Evolutionary conservation across 2,888 invertebrate genomes (phyloP).

Genomic region (Galeopsomyia nigrocyanea): DNA sequence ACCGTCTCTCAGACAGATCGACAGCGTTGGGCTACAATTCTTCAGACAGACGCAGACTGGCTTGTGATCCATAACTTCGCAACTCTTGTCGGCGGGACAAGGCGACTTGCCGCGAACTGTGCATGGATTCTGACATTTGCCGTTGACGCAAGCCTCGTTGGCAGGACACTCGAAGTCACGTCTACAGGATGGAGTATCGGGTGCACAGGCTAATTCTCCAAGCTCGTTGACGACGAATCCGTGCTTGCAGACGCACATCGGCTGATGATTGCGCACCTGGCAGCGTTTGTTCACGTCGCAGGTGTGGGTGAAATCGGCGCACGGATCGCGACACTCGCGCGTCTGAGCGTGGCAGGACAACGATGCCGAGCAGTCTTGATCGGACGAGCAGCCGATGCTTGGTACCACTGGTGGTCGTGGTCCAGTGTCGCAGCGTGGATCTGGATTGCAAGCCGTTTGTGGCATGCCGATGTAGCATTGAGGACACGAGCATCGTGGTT

Average conservation of each 20-base stretch:
- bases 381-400: conserved; percentile 74
- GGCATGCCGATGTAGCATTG: conserved; percentile 90
- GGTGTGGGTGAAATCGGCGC: conserved; percentile 76
- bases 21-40: conserved; percentile 87
- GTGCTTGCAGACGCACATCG: conserved; percentile 90
- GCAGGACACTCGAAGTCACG: conserved; percentile 87
- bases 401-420: conserved; percentile 74
- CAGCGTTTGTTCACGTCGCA: conserved; percentile 89
- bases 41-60: conserved; percentile 89
- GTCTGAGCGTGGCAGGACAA: conserved; percentile 80
- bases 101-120: conserved; percentile 72
- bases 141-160: conserved; percentile 86
- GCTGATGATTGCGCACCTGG: conserved; percentile 86
- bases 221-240: conserved; percentile 90
- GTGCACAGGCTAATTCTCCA: conserved; percentile 89
- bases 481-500: conserved; percentile 89
- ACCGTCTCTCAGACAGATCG: conserved; percentile 90
- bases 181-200: conserved; percentile 84
- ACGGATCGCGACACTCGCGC: conserved; percentile 86
- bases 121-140: conserved; percentile 90
- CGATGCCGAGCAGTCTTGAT: conserved; percentile 81
- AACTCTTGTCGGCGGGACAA: conserved; percentile 87
- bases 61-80: conserved; percentile 89
- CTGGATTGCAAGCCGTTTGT: conserved; percentile 82
- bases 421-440: conserved; percentile 81